phyloP scores from a whole-genome alignment of 2,113 vertebrate genomes.

The Notarius lentiginosus region DNA sequence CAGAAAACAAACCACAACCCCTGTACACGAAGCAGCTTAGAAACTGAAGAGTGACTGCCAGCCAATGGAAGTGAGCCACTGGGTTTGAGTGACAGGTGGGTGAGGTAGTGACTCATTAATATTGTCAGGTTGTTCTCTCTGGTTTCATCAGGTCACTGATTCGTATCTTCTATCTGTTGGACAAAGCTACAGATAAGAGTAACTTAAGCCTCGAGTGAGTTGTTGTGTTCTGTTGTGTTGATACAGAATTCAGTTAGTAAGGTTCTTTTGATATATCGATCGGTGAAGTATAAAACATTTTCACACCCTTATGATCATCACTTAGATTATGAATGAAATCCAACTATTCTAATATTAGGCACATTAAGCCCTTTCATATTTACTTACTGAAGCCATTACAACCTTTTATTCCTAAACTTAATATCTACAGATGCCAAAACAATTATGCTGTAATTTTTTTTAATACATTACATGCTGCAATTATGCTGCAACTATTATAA shows the following conservation, averaged over 20 bases:
- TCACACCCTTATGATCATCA: neutral
- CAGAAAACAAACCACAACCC: conserved; percentile 2
- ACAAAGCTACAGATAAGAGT: conserved; percentile 2
- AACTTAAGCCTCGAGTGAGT: neutral
- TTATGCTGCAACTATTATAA: too few relatives aligned
- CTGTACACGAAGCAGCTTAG: neutral
- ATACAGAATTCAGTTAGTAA: neutral
- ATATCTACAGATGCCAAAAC: neutral
- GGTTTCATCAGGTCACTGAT: conserved; percentile 48
- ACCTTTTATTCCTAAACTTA: neutral
- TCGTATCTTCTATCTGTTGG: conserved; percentile 33
- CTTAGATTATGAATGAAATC: neutral
- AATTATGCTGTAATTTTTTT: neutral
- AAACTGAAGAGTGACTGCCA: neutral
- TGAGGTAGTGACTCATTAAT: conserved; percentile 40
- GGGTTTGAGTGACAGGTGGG: conserved; percentile 32
- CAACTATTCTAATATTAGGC: neutral
- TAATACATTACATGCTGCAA: too few relatives aligned
- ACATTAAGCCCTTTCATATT: neutral
- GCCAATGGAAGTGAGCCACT: neutral
- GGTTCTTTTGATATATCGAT: neutral
- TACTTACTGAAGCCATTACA: neutral
- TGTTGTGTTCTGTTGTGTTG: neutral
- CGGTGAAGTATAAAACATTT: neutral
- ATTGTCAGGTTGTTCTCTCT: conserved; percentile 44